phyloP scores from a whole-genome alignment of 2,113 vertebrate genomes.

The Odobenus rosmarus region DNA sequence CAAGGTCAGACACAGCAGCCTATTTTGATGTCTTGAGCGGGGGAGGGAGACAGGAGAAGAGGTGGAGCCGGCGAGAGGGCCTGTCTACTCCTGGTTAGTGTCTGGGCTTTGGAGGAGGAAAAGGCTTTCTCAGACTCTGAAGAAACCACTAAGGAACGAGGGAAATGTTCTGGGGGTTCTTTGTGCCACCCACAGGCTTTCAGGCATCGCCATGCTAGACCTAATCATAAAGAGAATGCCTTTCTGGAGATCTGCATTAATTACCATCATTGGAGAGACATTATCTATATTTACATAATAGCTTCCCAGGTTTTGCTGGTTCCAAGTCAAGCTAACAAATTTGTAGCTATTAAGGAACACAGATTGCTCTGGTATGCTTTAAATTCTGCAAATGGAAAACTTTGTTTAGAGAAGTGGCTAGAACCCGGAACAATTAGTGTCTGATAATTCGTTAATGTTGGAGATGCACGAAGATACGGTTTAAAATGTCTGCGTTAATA shows the following conservation, averaged over 20 bases:
- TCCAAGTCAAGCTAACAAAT: conserved; percentile 63
- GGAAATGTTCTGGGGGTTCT: background rate
- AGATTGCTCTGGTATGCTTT: conserved; percentile 56
- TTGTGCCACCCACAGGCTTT: background rate
- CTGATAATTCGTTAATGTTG: conserved; percentile 51
- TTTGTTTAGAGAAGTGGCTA: conserved; percentile 40
- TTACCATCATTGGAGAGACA: background rate
- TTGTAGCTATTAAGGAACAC: conserved; percentile 67
- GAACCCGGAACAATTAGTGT: conserved; percentile 56
- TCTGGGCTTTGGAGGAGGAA: background rate
- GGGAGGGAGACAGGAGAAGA: background rate
- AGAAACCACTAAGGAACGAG: background rate
- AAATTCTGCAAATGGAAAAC: conserved; percentile 60
- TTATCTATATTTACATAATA: conserved; percentile 65
- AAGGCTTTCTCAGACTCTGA: background rate
- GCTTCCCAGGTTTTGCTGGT: conserved; percentile 49
- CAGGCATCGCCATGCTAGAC: fast-evolving
- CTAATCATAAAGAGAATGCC: background rate
- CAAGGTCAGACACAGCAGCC: background rate
- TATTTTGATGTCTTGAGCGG: background rate
- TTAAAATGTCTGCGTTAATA: background rate
- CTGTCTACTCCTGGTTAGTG: background rate
- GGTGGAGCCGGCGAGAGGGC: background rate
- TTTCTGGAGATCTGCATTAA: conserved; percentile 35
- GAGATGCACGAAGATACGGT: background rate